Conservation (phyloP, 2,888 invertebrate species). For the Atrina japonica region DNA sequence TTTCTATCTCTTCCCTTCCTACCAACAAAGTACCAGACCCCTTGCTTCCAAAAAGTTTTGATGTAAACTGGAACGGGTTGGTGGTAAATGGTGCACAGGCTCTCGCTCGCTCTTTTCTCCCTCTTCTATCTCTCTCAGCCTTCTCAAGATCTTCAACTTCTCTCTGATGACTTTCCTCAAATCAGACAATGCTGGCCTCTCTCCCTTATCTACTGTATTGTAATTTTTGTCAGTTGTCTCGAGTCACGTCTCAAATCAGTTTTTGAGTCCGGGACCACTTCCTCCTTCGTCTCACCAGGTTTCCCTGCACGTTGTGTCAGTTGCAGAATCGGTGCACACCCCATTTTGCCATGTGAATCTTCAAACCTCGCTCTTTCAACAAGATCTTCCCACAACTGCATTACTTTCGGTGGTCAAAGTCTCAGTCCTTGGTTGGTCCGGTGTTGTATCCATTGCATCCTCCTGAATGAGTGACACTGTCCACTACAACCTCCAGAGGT, state of each 20-base stretch:
- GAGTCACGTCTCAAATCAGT: no score
- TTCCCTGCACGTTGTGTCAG: slow-evolving; percentile 12
- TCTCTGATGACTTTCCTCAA: background rate
- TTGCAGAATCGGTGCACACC: slow-evolving; percentile 5
- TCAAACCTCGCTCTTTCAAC: slow-evolving; percentile 14
- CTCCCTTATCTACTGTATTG: no score
- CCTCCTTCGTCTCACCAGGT: slow-evolving; percentile 30
- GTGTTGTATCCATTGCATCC: slow-evolving; percentile 16
- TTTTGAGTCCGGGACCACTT: slow-evolving; percentile 11
- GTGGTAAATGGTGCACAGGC: background rate
- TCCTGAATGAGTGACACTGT: slow-evolving; percentile 13
- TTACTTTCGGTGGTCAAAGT: slow-evolving; percentile 17
- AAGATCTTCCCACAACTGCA: slow-evolving; percentile 26
- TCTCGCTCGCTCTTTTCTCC: slow-evolving; percentile 12
- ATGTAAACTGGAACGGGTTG: slow-evolving; percentile 9
- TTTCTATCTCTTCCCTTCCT: slow-evolving; percentile 10
- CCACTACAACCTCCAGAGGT: slow-evolving; percentile 10
- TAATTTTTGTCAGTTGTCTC: no score
- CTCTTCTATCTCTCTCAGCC: slow-evolving; percentile 11
- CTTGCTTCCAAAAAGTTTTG: slow-evolving; percentile 2
- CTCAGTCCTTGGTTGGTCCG: slow-evolving; percentile 3
- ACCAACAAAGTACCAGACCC: background rate
- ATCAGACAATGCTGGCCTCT: slow-evolving; percentile 5
- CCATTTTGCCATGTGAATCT: background rate
- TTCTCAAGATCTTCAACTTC: slow-evolving; percentile 4